Conservation (phyloP, 2,888 invertebrate genomes). For the Ganaspis brasiliensis region DNA sequence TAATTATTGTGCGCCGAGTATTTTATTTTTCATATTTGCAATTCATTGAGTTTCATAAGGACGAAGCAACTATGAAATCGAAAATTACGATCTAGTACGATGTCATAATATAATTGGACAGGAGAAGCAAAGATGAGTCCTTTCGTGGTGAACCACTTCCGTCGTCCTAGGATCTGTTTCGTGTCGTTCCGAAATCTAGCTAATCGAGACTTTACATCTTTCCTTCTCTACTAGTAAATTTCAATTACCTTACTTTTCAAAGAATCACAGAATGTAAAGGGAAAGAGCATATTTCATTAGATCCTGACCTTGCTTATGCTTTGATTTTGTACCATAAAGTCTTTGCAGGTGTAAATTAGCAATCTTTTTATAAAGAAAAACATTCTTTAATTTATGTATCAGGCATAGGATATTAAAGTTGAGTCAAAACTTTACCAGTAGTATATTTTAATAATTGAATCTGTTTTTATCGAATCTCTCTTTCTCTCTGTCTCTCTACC, state of each 20-base stretch:
- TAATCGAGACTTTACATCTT: background rate
- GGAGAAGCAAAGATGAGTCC: background rate
- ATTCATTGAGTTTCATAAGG: slow-evolving; percentile 1
- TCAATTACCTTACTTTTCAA: background rate
- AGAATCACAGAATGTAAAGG: background rate
- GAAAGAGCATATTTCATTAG: background rate
- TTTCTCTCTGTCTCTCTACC: too few species aligned
- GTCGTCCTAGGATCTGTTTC: background rate
- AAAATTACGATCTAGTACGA: background rate
- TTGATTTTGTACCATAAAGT: too few species aligned
- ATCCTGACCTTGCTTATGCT: too few species aligned
- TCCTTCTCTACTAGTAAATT: background rate
- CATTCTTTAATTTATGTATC: too few species aligned
- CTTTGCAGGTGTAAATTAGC: too few species aligned
- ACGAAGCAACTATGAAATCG: background rate
- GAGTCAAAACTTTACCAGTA: too few species aligned
- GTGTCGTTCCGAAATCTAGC: background rate
- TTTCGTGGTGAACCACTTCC: background rate
- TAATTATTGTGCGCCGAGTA: background rate
- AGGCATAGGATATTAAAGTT: too few species aligned
- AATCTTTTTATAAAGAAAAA: too few species aligned
- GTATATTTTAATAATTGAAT: too few species aligned
- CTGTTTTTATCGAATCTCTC: too few species aligned
- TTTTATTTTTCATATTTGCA: background rate
- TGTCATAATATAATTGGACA: slow-evolving; percentile 10